Conservation (phyloP, 2,113 vertebrate species). For the Vulpes lagopus region DNA sequence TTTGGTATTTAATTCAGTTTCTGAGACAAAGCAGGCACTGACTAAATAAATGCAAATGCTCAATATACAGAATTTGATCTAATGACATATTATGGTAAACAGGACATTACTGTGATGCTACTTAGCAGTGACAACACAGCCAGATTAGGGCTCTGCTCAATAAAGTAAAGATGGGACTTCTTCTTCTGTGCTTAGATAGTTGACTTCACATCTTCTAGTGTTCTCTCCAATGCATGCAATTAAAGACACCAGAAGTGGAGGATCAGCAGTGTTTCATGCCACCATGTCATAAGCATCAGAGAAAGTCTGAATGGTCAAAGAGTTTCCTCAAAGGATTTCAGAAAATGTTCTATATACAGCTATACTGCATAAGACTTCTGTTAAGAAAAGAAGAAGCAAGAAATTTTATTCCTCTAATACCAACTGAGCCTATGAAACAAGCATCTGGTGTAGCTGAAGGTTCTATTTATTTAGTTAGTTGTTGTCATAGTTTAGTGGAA, state of each 20-base stretch:
- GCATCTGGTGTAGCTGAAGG: not conserved
- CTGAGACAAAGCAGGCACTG: slow-evolving; percentile 16
- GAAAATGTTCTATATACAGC: not conserved
- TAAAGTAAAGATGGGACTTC: not conserved
- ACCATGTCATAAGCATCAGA: not conserved
- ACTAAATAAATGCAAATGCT: not conserved
- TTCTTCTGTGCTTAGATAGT: not conserved
- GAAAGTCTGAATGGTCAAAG: not conserved
- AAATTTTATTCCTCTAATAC: slow-evolving; percentile 73
- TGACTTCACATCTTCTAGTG: not conserved
- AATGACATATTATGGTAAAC: not conserved
- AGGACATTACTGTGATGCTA: not conserved
- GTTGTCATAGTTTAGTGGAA: not conserved
- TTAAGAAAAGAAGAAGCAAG: slow-evolving; percentile 49
- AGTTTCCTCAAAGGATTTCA: slow-evolving; percentile 55
- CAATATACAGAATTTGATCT: not conserved
- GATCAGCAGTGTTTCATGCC: slow-evolving; percentile 11
- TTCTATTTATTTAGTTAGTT: not conserved
- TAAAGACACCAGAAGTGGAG: slow-evolving; percentile 53
- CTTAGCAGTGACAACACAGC: slow-evolving; percentile 34
- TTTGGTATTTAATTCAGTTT: not conserved
- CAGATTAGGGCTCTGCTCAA: not conserved
- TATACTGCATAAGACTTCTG: slow-evolving; percentile 52
- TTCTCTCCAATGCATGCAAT: not conserved
- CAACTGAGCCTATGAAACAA: slow-evolving; percentile 70